Percentiles rank a stretch among this genome's conserved stretches.
These are phyloP conservation scores for Cettia cetti DNA, from an alignment of 2,113 vertebrate species.

Conservation along the genomic window DNA sequence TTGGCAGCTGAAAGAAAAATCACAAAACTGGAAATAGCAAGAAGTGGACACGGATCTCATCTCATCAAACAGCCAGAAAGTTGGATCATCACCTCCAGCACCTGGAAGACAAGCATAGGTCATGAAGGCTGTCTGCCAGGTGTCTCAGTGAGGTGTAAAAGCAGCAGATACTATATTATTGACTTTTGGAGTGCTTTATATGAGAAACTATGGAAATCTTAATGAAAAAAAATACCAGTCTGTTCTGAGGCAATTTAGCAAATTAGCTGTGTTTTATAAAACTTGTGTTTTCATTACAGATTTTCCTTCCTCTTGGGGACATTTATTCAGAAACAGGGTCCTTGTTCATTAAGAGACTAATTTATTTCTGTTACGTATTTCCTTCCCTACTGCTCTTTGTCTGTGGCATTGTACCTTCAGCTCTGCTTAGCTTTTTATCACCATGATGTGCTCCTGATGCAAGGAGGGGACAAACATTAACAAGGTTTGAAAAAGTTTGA, in stretches of 20 bases:
- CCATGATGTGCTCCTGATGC: background rate
- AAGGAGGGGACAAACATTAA: background rate
- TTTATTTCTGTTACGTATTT: background rate
- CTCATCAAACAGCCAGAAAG: background rate
- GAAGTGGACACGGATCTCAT: background rate
- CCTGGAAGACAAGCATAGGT: background rate
- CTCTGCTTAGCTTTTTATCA: background rate
- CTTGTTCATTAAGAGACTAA: background rate
- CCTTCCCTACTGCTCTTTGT: background rate
- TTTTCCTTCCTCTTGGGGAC: background rate
- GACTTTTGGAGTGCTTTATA: background rate
- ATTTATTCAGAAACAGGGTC: background rate
- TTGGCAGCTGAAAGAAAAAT: slow-evolving; percentile 41
- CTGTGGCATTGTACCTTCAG: background rate
- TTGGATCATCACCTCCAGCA: background rate
- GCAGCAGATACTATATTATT: background rate
- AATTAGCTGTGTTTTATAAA: slow-evolving; percentile 13
- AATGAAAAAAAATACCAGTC: background rate
- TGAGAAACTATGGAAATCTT: slow-evolving; percentile 22
- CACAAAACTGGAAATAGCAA: slow-evolving; percentile 21
- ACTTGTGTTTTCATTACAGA: background rate
- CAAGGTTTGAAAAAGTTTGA: background rate
- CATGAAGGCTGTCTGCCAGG: background rate
- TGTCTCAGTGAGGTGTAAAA: background rate
- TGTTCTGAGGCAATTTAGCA: slow-evolving; percentile 25